These are phyloP conservation scores for Uria aalge DNA, from an alignment of 2,113 vertebrate genomes.

Conservation along the genomic window DNA sequence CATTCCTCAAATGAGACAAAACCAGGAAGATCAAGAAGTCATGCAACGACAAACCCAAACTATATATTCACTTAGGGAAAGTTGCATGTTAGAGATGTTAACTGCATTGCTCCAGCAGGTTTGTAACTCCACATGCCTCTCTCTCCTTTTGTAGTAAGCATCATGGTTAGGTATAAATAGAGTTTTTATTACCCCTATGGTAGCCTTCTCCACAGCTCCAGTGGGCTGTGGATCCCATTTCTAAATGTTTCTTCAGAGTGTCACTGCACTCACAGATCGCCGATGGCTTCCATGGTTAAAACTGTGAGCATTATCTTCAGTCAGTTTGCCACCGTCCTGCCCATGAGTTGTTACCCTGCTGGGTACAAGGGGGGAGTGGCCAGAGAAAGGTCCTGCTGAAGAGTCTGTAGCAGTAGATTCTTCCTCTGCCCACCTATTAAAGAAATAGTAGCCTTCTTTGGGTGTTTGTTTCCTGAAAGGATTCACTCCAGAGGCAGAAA, in stretches of 20 bases:
- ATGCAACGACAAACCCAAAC: background rate
- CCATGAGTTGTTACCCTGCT: background rate
- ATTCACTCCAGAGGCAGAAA: background rate
- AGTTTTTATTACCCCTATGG: background rate
- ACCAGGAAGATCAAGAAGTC: background rate
- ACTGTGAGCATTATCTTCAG: background rate
- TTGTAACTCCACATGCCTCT: background rate
- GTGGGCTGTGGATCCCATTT: background rate
- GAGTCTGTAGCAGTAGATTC: background rate
- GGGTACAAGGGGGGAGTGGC: background rate
- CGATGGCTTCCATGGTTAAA: slow-evolving; percentile 49
- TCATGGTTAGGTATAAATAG: background rate
- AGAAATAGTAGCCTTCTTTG: background rate
- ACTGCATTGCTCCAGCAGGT: background rate
- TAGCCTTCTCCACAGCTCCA: background rate
- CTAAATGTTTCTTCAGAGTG: slow-evolving; percentile 50
- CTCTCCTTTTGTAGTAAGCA: background rate
- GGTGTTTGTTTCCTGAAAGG: background rate
- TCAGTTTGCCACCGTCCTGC: background rate
- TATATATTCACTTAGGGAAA: background rate
- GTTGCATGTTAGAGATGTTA: background rate
- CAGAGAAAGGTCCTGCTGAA: background rate
- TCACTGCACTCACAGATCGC: slow-evolving; percentile 76
- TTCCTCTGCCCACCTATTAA: slow-evolving; percentile 10
- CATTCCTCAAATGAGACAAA: background rate